Evolutionary conservation across 2,888 invertebrate species (phyloP).

Genomic region (Agriopis leucophaearia): DNA sequence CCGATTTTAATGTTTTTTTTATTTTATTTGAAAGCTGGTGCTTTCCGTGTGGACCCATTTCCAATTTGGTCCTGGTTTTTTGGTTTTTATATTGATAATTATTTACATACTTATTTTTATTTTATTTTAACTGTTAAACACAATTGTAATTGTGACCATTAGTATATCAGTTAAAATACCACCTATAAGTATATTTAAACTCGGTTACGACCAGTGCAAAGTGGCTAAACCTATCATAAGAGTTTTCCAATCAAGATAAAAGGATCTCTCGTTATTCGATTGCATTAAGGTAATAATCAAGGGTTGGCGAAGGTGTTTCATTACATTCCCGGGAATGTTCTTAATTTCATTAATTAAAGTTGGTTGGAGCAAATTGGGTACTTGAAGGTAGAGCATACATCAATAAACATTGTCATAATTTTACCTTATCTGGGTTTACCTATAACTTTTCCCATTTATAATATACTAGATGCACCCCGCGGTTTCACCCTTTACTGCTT

Average conservation of each 20-base stretch:
- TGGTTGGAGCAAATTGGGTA: conserved; percentile 10
- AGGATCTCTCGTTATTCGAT: conserved; percentile 43
- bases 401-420: conserved; percentile 6
- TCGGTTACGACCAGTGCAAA: neutral
- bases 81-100: too few species aligned
- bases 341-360: conserved; percentile 26
- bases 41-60: too few species aligned
- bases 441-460: neutral
- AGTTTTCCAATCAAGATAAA: conserved; percentile 45
- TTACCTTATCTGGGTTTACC: neutral
- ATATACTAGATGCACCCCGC: too few species aligned
- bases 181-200: too few species aligned
- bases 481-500: too few species aligned
- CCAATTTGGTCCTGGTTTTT: too few species aligned
- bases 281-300: conserved; percentile 26
- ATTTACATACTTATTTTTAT: too few species aligned
- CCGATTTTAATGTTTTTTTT: too few species aligned
- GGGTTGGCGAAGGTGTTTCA: conserved; percentile 22
- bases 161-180: too few species aligned
- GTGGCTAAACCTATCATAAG: conserved; percentile 9
- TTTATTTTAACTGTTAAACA: too few species aligned
- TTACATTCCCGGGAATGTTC: conserved; percentile 22
- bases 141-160: too few species aligned
- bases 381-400: conserved; percentile 11
- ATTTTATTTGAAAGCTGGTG: too few species aligned